These are phyloP conservation scores for Diploscapter pachys DNA, from an alignment of 1,140 invertebrate genomes.

Conservation along the genomic window DNA sequence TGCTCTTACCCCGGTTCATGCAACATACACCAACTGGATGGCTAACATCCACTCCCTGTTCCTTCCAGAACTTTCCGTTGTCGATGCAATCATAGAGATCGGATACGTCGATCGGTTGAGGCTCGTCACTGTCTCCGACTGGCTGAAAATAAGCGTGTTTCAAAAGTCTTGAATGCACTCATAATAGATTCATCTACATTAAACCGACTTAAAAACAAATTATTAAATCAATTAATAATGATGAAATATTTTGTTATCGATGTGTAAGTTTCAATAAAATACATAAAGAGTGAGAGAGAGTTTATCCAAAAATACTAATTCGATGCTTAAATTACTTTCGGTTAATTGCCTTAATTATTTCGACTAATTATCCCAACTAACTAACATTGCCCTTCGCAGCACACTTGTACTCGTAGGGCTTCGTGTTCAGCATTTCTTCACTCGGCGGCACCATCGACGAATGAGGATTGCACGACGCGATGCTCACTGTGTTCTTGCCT, in stretches of 20 bases:
- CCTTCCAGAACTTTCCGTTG: slow-evolving; percentile 49
- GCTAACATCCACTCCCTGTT: slow-evolving; percentile 53
- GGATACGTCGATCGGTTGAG: slow-evolving; percentile 39
- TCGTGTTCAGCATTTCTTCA: slow-evolving; percentile 6
- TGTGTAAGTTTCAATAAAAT: too few species aligned
- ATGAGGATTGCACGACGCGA: slow-evolving; percentile 24
- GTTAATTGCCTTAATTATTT: too few species aligned
- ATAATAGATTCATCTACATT: too few species aligned
- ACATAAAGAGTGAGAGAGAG: too few species aligned
- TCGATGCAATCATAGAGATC: slow-evolving; percentile 57
- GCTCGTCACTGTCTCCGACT: slow-evolving; percentile 8
- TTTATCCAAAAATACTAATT: too few species aligned
- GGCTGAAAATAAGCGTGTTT: slow-evolving; percentile 1
- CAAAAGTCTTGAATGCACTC: too few species aligned
- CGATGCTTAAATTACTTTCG: too few species aligned
- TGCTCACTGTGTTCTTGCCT: slow-evolving; percentile 22
- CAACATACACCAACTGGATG: slow-evolving; percentile 50
- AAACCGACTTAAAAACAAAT: too few species aligned
- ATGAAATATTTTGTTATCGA: too few species aligned
- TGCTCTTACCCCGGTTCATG: slow-evolving; percentile 37
- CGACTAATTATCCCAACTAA: not conserved
- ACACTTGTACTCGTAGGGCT: slow-evolving; percentile 24
- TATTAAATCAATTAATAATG: too few species aligned
- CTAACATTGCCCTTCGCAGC: slow-evolving; percentile 13
- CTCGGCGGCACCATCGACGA: slow-evolving; percentile 4